Conservation (phyloP, 2,113 vertebrate genomes). For the Pteronura brasiliensis region DNA sequence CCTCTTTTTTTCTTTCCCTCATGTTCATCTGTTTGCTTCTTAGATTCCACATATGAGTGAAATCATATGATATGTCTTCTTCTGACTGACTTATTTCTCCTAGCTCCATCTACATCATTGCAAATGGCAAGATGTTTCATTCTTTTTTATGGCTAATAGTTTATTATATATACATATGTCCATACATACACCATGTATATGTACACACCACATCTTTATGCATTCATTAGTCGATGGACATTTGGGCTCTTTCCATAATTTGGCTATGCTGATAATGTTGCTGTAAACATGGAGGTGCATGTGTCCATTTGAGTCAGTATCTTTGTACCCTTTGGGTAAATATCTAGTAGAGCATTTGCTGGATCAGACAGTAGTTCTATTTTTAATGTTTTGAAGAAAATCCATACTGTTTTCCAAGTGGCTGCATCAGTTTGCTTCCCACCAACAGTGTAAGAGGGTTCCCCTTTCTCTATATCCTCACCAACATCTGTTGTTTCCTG, state of each 20-base stretch:
- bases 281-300: neutral
- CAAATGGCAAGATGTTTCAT: neutral
- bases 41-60: no score
- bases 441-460: neutral
- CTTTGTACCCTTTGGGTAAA: neutral
- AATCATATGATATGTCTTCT: no score
- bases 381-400: neutral
- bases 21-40: no score
- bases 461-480: neutral
- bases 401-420: neutral
- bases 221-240: no score
- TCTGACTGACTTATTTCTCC: neutral
- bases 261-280: neutral
- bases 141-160: no score
- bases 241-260: neutral
- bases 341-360: neutral
- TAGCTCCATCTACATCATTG: neutral
- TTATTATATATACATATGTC: no score
- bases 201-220: no score
- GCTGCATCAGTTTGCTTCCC: neutral
- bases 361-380: neutral
- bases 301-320: neutral
- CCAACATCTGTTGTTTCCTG: neutral
- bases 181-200: no score
- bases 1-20: no score